phyloP scores from a whole-genome alignment of 2,888 invertebrate genomes.

The Drosophila trichaetosa region DNA sequence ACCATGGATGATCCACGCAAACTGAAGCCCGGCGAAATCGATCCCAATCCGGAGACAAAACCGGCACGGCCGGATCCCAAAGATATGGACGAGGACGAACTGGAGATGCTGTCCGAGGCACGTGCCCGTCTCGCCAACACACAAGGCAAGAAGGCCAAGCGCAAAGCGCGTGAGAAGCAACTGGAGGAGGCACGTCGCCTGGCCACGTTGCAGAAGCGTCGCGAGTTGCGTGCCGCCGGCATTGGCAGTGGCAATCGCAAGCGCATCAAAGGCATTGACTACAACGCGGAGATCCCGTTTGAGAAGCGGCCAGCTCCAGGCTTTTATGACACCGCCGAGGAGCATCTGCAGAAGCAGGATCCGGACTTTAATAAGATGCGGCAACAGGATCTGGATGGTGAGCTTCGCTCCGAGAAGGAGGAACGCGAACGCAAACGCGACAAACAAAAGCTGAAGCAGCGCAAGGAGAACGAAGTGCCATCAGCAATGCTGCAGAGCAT shows the following conservation, averaged over 20 bases:
- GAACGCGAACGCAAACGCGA: constrained; percentile 97
- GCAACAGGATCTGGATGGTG: constrained; percentile 97
- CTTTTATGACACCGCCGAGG: constrained; percentile 97
- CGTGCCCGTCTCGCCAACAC: constrained; percentile 99
- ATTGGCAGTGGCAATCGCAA: constrained; percentile 87
- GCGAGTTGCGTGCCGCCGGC: constrained; percentile 98
- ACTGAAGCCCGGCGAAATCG: constrained; percentile 99
- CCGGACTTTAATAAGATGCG: constrained; percentile 95
- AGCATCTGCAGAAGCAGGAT: constrained; percentile 94
- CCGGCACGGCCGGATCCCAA: constrained; percentile 99
- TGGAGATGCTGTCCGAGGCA: constrained; percentile 99
- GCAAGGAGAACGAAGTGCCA: constrained; percentile 98
- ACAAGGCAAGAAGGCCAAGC: constrained; percentile 96
- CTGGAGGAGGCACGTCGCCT: constrained; percentile 98
- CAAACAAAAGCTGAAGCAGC: constrained; percentile 96
- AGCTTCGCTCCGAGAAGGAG: constrained; percentile 95
- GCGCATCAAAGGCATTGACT: constrained; percentile 95
- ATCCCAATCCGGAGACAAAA: constrained; percentile 99
- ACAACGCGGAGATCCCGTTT: constrained; percentile 98
- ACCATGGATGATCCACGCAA: constrained; percentile 97
- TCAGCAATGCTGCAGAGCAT: constrained; percentile 94
- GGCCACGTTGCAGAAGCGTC: constrained; percentile 98
- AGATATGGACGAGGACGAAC: constrained; percentile 99
- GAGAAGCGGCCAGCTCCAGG: constrained; percentile 97
- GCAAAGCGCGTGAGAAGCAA: constrained; percentile 98